Percentiles rank a stretch among this genome's conserved stretches.
Evolutionary conservation across 2,888 invertebrate species (phyloP).

Genomic region (Ochropleura leucogaster): DNA sequence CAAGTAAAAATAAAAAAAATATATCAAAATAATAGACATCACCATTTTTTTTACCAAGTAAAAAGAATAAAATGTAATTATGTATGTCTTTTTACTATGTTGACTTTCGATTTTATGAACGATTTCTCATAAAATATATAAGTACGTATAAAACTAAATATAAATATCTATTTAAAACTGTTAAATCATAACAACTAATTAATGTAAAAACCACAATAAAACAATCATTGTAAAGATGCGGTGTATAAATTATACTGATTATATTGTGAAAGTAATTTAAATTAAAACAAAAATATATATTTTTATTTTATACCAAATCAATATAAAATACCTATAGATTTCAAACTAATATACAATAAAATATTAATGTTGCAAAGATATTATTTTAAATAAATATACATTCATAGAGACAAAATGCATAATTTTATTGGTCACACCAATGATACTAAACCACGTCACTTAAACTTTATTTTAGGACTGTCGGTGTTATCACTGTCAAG

Average conservation of each 20-base stretch:
- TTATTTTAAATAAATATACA: background rate
- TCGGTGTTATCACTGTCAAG: background rate
- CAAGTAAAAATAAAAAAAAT: background rate
- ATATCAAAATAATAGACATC: background rate
- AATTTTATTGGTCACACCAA: background rate
- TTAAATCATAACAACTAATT: constrained; percentile 36
- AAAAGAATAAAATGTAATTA: background rate
- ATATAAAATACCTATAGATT: constrained; percentile 52
- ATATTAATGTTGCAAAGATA: background rate
- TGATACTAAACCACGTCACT: background rate
- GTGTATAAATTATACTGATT: constrained; percentile 66
- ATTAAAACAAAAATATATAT: constrained; percentile 7
- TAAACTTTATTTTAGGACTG: background rate
- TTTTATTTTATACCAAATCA: constrained; percentile 1
- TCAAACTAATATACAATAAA: background rate
- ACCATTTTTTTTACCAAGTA: background rate
- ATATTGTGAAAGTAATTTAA: constrained; percentile 66
- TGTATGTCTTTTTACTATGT: background rate
- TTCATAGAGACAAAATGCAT: background rate
- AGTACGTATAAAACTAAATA: constrained; percentile 34
- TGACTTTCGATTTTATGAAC: background rate
- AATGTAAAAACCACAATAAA: constrained; percentile 65
- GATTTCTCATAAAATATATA: constrained; percentile 43
- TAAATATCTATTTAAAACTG: constrained; percentile 24
- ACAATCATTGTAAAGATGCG: constrained; percentile 81